Evolutionary conservation across 1,140 invertebrate genomes (phyloP).

Genomic region (Heliconius nattereri): DNA sequence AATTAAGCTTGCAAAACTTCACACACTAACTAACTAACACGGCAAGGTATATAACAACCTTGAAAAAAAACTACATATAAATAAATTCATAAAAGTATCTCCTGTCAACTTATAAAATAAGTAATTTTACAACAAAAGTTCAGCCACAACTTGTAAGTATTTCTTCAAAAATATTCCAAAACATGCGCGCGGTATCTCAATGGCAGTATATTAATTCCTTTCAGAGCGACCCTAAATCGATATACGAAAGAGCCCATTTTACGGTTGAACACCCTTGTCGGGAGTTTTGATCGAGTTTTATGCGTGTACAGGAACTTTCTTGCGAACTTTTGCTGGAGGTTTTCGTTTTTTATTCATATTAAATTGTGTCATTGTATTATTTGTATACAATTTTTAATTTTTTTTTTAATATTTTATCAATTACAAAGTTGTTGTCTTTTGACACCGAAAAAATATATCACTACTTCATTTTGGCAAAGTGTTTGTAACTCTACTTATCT

Average conservation of each 20-base stretch:
- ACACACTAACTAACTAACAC: too few species aligned
- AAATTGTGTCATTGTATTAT: conserved; percentile 1
- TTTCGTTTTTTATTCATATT: conserved; percentile 26
- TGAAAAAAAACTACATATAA: too few species aligned
- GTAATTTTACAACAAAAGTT: neutral
- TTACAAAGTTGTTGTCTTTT: neutral
- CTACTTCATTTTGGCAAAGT: too few species aligned
- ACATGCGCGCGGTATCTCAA: conserved; percentile 21
- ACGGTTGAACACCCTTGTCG: conserved; percentile 44
- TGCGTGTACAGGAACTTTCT: conserved; percentile 26
- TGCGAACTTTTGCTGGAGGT: conserved; percentile 19
- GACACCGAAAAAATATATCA: too few species aligned
- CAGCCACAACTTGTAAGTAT: conserved; percentile 3
- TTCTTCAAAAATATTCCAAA: neutral
- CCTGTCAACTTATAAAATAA: neutral
- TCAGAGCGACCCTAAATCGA: conserved; percentile 44
- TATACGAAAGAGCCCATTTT: conserved; percentile 48
- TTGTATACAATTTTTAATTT: neutral
- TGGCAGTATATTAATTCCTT: conserved; percentile 48
- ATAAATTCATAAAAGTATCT: too few species aligned
- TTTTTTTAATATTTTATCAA: neutral
- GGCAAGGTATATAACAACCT: too few species aligned
- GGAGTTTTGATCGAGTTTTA: conserved; percentile 36
- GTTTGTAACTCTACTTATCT: too few species aligned
- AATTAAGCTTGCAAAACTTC: too few species aligned